phyloP scores from a whole-genome alignment of 1,140 invertebrate genomes.

The Uloborus diversus region DNA sequence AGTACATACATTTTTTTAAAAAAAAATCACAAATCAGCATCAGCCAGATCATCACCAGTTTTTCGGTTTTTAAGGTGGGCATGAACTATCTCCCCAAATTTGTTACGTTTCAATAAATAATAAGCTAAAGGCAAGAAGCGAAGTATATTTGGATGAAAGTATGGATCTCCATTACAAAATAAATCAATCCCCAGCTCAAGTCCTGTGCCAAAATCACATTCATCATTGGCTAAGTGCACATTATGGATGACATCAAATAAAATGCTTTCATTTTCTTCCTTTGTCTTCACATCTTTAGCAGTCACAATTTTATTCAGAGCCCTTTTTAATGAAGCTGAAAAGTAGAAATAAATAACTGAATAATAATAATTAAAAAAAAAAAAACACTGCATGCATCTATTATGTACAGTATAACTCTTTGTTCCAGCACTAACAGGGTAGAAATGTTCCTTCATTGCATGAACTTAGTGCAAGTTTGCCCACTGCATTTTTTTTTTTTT shows the following conservation, averaged over 20 bases:
- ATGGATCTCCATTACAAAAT: slow-evolving; percentile 77
- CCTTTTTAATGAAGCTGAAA: slow-evolving; percentile 75
- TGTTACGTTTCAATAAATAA: slow-evolving; percentile 75
- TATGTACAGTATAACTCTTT: too few relatives aligned
- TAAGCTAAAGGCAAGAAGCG: slow-evolving; percentile 80
- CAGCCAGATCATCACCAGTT: slow-evolving; percentile 1
- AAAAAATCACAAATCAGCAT: not conserved
- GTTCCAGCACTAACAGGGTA: too few relatives aligned
- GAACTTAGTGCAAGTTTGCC: too few relatives aligned
- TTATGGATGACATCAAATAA: slow-evolving; percentile 81
- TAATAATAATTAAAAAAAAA: not conserved
- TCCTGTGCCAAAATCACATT: slow-evolving; percentile 92
- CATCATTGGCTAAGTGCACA: slow-evolving; percentile 88
- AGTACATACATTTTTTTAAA: slow-evolving; percentile 20
- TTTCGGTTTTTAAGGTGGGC: slow-evolving; percentile 59
- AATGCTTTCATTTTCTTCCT: slow-evolving; percentile 71
- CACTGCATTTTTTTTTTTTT: too few relatives aligned
- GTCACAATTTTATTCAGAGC: slow-evolving; percentile 75
- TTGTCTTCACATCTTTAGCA: slow-evolving; percentile 70
- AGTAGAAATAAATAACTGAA: slow-evolving; percentile 3
- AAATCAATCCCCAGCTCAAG: slow-evolving; percentile 87
- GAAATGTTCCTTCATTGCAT: too few relatives aligned
- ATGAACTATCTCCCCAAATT: slow-evolving; percentile 78
- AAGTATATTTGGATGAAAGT: slow-evolving; percentile 74
- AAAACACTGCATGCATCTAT: not conserved